Base-by-base conservation (phyloP, 1,140 invertebrate genomes). In the Euwallacea fornicatus region DNA sequence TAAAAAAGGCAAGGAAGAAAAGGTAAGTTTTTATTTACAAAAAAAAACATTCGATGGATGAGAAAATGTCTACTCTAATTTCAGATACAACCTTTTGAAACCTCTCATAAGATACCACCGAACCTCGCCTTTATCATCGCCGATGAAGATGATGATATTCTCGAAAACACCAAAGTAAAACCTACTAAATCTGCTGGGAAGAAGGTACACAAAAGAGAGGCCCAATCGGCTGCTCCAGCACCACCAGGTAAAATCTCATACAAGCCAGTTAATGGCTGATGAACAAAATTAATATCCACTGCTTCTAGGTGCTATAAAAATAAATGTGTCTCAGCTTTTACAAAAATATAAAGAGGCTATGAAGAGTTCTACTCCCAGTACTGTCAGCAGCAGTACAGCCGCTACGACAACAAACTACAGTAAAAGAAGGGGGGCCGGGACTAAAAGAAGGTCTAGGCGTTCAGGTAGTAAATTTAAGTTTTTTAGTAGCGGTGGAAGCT, bases 81-180 rank as follows among this genome's bases (percentile, higher is more conserved):
- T 61, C 11, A 69, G n/a, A 42, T 33, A 10, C 54, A 56, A 58
- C 54, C 68, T 15, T 82, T 82, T 66, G 80, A 82, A 76, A 82
- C 81, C 2, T 73, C 80, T 0, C 81, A 82, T 58, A 82, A 82
- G 75, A 56, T 80, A 54, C 81, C 81, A 42, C 71, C 76, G 16
- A 75, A 74, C 41, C 59, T 81, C 0, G 79, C 75, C 2, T 80
- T 75, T 54, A 42, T 66, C 7, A 41, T 77, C 15, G 74, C 75
- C 16, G 63, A 78, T n/a, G 74, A 78, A 9, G 78, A 79, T 8
- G 66, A 74, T 16, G 75, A 72, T 21, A 15, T 13, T 41, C 16
- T 11, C 2, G 69, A 58, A 42, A 71, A 69, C 56, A 44, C 70
- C 69, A 46, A 13, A 7, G 15, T 64, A 0, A 72, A 74, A 75